phyloP scores from a whole-genome alignment of 2,888 invertebrate genomes.

The Megaustenia siamemsis region DNA sequence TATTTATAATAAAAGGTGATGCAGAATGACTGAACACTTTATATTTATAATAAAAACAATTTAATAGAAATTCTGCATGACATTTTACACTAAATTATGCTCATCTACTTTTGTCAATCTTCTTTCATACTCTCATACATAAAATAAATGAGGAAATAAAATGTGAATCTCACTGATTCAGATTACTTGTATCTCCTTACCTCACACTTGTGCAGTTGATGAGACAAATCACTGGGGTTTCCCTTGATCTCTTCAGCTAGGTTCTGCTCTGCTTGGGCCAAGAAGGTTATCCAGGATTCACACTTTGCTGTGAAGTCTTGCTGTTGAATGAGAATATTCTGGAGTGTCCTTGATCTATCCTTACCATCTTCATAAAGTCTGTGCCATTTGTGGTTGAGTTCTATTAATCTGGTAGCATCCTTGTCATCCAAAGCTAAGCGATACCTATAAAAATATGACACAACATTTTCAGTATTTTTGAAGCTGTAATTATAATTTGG shows the following conservation, averaged over 20 bases:
- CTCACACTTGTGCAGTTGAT: constrained; percentile 76
- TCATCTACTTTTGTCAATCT: no score
- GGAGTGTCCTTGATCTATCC: constrained; percentile 70
- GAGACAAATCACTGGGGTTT: constrained; percentile 70
- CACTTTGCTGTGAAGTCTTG: constrained; percentile 78
- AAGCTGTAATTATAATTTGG: no score
- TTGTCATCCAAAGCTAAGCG: constrained; percentile 72
- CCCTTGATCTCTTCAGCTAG: constrained; percentile 73
- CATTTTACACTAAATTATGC: no score
- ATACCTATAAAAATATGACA: constrained; percentile 58
- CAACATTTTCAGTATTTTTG: no score
- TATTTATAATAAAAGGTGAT: no score
- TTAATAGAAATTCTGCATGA: no score
- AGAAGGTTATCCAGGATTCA: constrained; percentile 77
- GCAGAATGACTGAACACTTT: no score
- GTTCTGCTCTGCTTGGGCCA: constrained; percentile 75
- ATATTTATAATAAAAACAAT: no score
- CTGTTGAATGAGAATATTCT: constrained; percentile 71
- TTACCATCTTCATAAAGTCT: constrained; percentile 65
- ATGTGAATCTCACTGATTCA: no score
- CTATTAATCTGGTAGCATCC: constrained; percentile 67
- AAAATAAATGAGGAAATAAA: no score
- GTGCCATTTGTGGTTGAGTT: constrained; percentile 76
- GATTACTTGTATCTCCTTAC: no score
- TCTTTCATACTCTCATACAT: no score